Conservation (phyloP, 2,888 invertebrate species). For the Drosophila prolongata region DNA sequence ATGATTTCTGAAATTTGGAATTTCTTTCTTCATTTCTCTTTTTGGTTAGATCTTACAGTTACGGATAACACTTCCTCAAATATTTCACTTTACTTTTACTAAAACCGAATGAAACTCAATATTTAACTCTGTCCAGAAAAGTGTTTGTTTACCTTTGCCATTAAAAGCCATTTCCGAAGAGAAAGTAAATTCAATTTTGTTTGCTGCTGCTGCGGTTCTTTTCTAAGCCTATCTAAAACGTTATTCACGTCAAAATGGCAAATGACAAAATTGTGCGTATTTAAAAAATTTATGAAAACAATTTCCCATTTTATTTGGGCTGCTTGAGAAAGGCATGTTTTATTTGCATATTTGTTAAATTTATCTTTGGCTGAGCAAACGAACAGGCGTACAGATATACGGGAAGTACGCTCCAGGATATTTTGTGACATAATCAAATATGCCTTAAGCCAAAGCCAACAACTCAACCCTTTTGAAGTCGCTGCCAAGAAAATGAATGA, state of each 20-base stretch:
- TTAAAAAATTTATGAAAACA: conserved; percentile 48
- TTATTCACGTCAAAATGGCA: conserved; percentile 14
- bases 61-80: neutral
- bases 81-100: conserved; percentile 5
- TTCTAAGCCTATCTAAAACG: conserved; percentile 19
- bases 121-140: conserved; percentile 3
- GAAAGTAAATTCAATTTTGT: conserved; percentile 19
- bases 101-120: neutral
- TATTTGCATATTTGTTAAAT: conserved; percentile 79
- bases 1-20: neutral
- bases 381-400: neutral
- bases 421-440: conserved; percentile 78
- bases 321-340: conserved; percentile 6
- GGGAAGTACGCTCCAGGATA: conserved; percentile 48
- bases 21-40: too few relatives aligned
- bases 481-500: conserved; percentile 50
- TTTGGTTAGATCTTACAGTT: neutral
- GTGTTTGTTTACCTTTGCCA: conserved; percentile 52
- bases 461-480: conserved; percentile 69
- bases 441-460: conserved; percentile 71
- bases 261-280: conserved; percentile 40
- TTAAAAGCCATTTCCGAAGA: conserved; percentile 50
- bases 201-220: conserved; percentile 7
- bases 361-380: conserved; percentile 69
- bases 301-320: conserved; percentile 47